Evolutionary conservation across 2,113 vertebrate species (phyloP).

Genomic region (Fregetta grallaria): DNA sequence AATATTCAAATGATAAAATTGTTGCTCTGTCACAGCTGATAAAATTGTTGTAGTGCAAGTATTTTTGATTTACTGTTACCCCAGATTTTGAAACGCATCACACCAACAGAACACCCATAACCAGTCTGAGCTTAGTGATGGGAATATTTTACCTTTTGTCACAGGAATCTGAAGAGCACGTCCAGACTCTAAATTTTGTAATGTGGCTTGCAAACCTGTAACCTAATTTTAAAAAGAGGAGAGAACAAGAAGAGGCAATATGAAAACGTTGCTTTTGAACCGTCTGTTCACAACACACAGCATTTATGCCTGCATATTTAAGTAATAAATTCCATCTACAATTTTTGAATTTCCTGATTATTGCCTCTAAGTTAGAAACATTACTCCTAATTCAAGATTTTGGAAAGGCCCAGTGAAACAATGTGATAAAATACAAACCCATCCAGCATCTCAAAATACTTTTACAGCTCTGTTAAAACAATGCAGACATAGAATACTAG

Average conservation of each 20-base stretch:
- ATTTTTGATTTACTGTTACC: not conserved
- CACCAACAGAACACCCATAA: not conserved
- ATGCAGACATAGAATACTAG: not conserved
- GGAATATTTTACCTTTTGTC: slow-evolving; percentile 68
- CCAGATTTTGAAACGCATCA: not conserved
- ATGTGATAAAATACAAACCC: not conserved
- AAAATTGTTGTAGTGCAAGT: not conserved
- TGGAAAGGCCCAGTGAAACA: not conserved
- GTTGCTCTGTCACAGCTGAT: not conserved
- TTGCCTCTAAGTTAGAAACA: not conserved
- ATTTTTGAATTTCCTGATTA: not conserved
- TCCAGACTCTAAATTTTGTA: slow-evolving; percentile 30
- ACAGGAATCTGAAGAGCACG: not conserved
- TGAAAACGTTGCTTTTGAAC: not conserved
- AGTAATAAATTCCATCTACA: not conserved
- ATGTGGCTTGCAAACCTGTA: slow-evolving; percentile 52
- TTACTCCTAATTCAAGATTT: not conserved
- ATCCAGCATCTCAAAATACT: not conserved
- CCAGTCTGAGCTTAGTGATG: not conserved
- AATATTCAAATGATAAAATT: not conserved
- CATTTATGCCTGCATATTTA: not conserved
- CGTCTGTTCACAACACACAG: not conserved
- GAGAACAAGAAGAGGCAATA: not conserved
- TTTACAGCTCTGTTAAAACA: not conserved
- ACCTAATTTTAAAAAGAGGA: slow-evolving; percentile 46